These are phyloP conservation scores for Brachionus rubens DNA, from an alignment of 1,140 invertebrate genomes.

Conservation along the genomic window DNA sequence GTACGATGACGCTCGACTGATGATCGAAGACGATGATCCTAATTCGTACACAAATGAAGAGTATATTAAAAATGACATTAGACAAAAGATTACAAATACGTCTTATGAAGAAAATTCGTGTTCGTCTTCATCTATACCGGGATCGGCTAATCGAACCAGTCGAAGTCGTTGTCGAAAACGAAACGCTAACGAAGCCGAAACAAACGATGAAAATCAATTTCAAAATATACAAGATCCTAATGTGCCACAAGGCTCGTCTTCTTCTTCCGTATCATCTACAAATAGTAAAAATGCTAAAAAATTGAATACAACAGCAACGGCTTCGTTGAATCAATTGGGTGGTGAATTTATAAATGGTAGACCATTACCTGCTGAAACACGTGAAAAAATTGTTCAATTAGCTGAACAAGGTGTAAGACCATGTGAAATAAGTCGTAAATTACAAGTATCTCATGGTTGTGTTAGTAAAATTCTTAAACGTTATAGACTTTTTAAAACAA, in stretches of 20 bases:
- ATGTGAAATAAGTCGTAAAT: constrained; percentile 89
- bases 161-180: neutral
- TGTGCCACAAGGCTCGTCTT: neutral
- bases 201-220: neutral
- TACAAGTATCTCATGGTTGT: constrained; percentile 88
- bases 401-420: constrained; percentile 86
- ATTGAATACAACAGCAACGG: constrained; percentile 6
- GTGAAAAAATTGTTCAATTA: constrained; percentile 90
- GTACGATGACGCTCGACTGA: too few species aligned
- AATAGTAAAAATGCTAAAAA: constrained; percentile 21
- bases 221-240: neutral
- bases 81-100: neutral
- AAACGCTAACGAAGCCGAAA: neutral
- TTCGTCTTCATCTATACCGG: constrained; percentile 10
- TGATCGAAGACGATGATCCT: neutral
- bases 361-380: constrained; percentile 87
- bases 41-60: neutral
- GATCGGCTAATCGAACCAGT: neutral
- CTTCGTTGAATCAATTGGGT: constrained; percentile 83
- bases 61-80: neutral
- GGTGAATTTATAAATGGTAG: constrained; percentile 95
- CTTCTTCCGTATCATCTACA: neutral
- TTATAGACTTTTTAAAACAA: constrained; percentile 96
- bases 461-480: constrained; percentile 80
- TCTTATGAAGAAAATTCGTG: constrained; percentile 30